A percentile compares a stretch with the other conserved stretches of the same genome.
These are phyloP conservation scores for Sebastes hubbsi DNA, from an alignment of 2,797 vertebrate species.

Conservation along the genomic window DNA sequence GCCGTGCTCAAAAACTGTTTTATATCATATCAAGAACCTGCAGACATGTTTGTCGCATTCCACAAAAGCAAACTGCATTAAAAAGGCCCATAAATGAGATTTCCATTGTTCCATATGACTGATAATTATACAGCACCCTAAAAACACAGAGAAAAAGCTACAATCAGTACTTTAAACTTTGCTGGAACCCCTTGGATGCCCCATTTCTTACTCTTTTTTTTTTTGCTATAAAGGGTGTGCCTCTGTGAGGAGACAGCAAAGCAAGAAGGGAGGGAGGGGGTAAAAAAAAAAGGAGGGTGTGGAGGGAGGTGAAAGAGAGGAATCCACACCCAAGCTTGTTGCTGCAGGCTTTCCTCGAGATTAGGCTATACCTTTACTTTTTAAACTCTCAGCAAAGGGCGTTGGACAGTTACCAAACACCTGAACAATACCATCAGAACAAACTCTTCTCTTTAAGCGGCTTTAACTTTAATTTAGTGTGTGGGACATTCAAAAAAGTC, in stretches of 20 bases:
- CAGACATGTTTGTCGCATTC: background rate
- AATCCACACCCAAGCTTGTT: constrained; percentile 77
- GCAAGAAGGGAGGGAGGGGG: constrained; percentile 49
- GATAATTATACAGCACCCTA: background rate
- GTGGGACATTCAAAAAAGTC: background rate
- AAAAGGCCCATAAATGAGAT: background rate
- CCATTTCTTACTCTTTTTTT: constrained; percentile 13
- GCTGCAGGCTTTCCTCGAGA: constrained; percentile 41
- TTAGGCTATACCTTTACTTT: constrained; percentile 37
- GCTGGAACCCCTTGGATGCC: background rate
- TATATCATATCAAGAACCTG: background rate
- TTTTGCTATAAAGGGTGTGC: constrained; percentile 70
- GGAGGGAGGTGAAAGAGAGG: constrained; percentile 56
- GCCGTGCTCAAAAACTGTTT: background rate
- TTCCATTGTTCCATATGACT: background rate
- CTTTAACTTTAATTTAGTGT: background rate
- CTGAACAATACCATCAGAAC: background rate
- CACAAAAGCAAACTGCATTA: background rate
- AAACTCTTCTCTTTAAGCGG: background rate
- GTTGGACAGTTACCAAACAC: constrained; percentile 17
- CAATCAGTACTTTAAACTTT: background rate
- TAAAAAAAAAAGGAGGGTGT: constrained; percentile 30
- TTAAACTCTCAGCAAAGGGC: constrained; percentile 21
- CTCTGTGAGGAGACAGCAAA: constrained; percentile 66
- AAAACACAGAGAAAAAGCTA: background rate